Conservation (phyloP, 2,797 vertebrate species). For the Lophius americanus region DNA sequence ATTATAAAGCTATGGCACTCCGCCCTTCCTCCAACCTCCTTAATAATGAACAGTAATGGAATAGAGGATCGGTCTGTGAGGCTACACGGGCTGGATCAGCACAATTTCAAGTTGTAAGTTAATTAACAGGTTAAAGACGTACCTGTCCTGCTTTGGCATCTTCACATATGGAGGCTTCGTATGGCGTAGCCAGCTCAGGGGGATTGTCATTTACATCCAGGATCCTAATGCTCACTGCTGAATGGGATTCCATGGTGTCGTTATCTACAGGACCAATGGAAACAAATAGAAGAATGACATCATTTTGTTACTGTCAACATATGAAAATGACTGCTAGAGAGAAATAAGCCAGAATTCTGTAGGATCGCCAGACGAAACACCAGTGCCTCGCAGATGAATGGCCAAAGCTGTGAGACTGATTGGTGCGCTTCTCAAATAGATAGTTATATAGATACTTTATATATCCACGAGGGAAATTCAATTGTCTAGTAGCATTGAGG, state of each 20-base stretch:
- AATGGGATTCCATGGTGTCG: conserved; percentile 87
- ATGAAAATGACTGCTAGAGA: too few species aligned
- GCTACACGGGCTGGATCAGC: not conserved
- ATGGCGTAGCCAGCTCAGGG: conserved; percentile 93
- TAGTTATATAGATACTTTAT: too few species aligned
- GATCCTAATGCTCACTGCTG: conserved; percentile 92
- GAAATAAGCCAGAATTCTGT: too few species aligned
- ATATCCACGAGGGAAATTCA: too few species aligned
- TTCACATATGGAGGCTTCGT: conserved; percentile 94
- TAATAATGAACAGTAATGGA: conserved; percentile 4
- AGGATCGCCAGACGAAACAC: not conserved
- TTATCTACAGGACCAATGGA: conserved; percentile 83
- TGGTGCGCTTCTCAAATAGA: too few species aligned
- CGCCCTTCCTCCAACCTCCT: not conserved
- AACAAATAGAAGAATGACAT: not conserved
- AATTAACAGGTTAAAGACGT: conserved; percentile 19
- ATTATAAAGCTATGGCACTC: too few species aligned
- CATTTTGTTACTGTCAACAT: too few species aligned
- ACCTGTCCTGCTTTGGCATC: conserved; percentile 98
- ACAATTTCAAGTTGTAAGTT: not conserved
- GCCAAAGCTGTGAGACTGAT: not conserved
- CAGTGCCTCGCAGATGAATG: not conserved
- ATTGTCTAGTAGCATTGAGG: too few species aligned
- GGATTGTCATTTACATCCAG: conserved; percentile 98
- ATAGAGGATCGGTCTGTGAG: not conserved